Percentiles rank a stretch among this genome's conserved stretches.
These are phyloP conservation scores for Phrynosoma platyrhinos DNA, from an alignment of 2,113 vertebrate species.

Conservation along the genomic window DNA sequence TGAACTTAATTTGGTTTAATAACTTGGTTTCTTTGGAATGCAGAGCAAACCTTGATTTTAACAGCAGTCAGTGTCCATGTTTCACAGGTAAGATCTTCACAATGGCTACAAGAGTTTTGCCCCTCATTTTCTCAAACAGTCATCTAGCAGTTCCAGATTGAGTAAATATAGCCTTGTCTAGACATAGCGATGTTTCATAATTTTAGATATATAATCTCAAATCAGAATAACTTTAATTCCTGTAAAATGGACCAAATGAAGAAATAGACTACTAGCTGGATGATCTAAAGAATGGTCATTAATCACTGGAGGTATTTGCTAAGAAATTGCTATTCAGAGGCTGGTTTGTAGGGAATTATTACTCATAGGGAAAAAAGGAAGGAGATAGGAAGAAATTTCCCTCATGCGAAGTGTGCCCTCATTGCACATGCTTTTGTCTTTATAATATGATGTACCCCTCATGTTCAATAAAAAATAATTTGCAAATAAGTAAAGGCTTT, in stretches of 20 bases:
- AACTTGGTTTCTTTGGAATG: neutral
- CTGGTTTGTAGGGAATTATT: neutral
- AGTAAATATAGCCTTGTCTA: neutral
- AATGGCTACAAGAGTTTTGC: neutral
- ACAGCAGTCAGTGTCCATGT: too few relatives aligned
- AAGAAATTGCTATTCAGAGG: neutral
- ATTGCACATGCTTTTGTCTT: constrained; percentile 1
- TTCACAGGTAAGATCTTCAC: neutral
- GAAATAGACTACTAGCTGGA: neutral
- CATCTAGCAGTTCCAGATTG: neutral
- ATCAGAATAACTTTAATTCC: neutral
- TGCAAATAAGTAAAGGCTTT: constrained; percentile 46
- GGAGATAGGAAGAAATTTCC: neutral
- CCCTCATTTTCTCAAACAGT: neutral
- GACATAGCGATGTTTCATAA: neutral
- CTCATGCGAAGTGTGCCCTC: neutral
- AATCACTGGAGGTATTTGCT: neutral
- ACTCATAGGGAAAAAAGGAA: too few relatives aligned
- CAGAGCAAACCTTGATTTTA: neutral
- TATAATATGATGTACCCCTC: constrained; percentile 15
- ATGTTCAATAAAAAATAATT: constrained; percentile 39
- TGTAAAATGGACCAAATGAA: neutral
- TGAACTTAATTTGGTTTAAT: neutral
- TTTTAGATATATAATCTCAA: neutral
- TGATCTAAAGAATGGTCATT: neutral